Evolutionary conservation across 2,797 vertebrate species (phyloP).

Genomic region (Thripadectes ignobilis): DNA sequence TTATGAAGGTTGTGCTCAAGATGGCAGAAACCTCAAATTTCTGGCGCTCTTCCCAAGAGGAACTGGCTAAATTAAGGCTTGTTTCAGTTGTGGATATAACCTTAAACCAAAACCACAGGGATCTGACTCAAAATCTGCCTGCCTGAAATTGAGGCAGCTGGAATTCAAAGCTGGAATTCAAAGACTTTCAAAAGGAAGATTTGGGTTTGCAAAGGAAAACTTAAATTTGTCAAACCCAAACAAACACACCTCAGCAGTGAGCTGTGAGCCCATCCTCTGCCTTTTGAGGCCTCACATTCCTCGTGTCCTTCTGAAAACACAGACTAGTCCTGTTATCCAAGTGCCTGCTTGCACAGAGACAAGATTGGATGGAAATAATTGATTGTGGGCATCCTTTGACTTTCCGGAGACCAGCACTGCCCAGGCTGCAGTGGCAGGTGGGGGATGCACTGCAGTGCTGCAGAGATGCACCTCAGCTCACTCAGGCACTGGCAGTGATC

Average conservation of each 20-base stretch:
- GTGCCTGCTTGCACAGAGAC: not conserved
- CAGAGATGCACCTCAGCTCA: not conserved
- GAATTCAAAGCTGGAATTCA: conserved; percentile 45
- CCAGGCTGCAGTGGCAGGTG: not conserved
- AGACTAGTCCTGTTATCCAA: not conserved
- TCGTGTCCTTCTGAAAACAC: not conserved
- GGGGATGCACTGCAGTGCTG: not conserved
- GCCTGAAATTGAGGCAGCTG: conserved; percentile 27
- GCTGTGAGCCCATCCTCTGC: not conserved
- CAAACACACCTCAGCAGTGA: not conserved
- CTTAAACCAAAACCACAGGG: conserved; percentile 61
- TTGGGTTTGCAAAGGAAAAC: not conserved
- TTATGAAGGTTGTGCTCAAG: conserved; percentile 17
- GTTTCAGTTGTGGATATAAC: conserved; percentile 60
- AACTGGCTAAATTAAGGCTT: conserved; percentile 60
- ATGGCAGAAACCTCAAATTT: conserved; percentile 61
- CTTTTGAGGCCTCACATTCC: accelerated
- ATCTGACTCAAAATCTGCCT: conserved; percentile 42
- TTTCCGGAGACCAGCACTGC: not conserved
- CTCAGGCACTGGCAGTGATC: not conserved
- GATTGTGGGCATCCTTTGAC: not conserved
- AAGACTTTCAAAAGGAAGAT: conserved; percentile 26
- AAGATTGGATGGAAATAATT: not conserved
- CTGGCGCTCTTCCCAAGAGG: conserved; percentile 53
- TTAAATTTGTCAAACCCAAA: conserved; percentile 29